phyloP scores from a whole-genome alignment of 2,888 invertebrate species.

The Sclerodermus sp. region DNA sequence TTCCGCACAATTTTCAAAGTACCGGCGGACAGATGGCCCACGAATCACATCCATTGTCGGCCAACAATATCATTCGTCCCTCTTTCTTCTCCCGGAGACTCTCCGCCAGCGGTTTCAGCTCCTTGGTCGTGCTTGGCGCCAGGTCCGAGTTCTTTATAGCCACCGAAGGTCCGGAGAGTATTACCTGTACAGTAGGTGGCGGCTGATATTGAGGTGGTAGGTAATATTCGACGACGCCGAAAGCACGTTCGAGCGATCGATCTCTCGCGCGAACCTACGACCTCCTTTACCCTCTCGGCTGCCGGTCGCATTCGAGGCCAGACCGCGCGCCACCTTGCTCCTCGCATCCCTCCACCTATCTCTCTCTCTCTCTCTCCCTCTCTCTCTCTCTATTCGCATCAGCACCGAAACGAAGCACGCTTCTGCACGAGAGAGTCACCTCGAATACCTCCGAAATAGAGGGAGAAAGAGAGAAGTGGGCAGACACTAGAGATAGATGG shows the following conservation, averaged over 20 bases:
- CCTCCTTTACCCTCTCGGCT: neutral
- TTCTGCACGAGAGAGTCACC: no score
- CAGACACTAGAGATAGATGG: neutral
- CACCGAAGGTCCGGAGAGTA: no score
- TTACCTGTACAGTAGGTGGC: slow-evolving; percentile 7
- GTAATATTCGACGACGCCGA: slow-evolving; percentile 37
- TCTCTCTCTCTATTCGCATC: no score
- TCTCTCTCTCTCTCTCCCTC: no score
- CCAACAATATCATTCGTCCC: slow-evolving; percentile 24
- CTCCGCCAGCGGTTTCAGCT: slow-evolving; percentile 1
- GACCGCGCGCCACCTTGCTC: no score
- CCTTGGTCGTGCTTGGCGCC: neutral
- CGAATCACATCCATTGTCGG: slow-evolving; percentile 29
- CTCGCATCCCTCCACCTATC: no score
- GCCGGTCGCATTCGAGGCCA: no score
- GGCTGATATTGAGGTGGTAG: slow-evolving; percentile 29
- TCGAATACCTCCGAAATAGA: no score
- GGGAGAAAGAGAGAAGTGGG: no score
- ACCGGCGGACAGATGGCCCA: slow-evolving; percentile 27
- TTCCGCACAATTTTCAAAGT: slow-evolving; percentile 31
- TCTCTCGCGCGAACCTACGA: slow-evolving; percentile 16
- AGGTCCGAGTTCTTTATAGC: no score
- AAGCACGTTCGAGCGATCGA: slow-evolving; percentile 39
- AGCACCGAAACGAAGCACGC: no score
- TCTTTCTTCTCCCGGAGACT: slow-evolving; percentile 1